Conservation (phyloP, 2,113 vertebrate genomes). For the Platichthys stellatus region DNA sequence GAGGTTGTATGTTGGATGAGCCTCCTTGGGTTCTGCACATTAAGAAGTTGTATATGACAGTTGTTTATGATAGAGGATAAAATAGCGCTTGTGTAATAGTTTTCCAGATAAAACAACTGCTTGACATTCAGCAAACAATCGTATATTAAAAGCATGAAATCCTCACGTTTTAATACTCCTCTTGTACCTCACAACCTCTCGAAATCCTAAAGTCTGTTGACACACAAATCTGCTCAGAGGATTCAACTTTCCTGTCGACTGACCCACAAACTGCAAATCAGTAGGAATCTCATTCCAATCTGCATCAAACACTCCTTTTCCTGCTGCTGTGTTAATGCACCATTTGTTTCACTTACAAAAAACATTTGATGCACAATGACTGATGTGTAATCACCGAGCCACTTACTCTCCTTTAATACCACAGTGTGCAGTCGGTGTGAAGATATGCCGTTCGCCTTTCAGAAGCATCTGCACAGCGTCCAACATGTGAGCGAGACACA, state of each 20-base stretch:
- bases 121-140: no score
- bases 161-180: no score
- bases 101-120: not conserved
- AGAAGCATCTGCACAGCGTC: conserved; percentile 21
- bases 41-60: no score
- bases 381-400: not conserved
- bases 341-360: not conserved
- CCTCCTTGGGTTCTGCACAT: no score
- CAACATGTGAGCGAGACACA: conserved; percentile 48
- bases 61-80: not conserved
- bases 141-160: no score
- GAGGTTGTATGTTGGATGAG: no score
- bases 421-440: conserved; percentile 4
- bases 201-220: not conserved
- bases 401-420: not conserved
- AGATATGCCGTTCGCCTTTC: conserved; percentile 17
- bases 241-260: not conserved
- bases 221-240: not conserved
- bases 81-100: not conserved
- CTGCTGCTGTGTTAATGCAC: not conserved
- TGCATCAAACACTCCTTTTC: not conserved
- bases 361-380: not conserved
- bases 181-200: no score
- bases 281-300: not conserved
- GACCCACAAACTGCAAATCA: not conserved